Evolutionary conservation across 2,797 vertebrate species (phyloP), one percentile per base, ranked within the genome.

Genomic region (Epinephelus malabaricus): DNA sequence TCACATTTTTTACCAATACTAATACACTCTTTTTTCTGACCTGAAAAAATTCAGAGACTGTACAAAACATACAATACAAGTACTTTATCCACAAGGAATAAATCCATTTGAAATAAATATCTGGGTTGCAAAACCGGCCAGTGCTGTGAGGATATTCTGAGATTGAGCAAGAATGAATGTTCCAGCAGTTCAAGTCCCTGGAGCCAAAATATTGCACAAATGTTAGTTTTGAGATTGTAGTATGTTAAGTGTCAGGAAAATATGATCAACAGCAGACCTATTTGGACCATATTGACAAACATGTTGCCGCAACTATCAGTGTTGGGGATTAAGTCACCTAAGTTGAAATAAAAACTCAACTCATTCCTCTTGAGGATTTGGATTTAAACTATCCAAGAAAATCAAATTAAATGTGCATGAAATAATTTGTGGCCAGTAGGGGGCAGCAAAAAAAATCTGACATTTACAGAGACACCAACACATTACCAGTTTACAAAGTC

Each of bases 381-480:
- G 13, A 18, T 54, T 23, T 50, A 34, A n/a, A 2, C 3, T 34
- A 19, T 40, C 14, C 5, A 21, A 46, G 10, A 18, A 45, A 58
- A 56, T 12, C 4, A 11, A 25, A 25, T 60, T 17, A 11, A 34
- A 30, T 46, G 3, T 19, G 12, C 13, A 19, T 65, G 0, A 50
- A 62, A 54, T 27, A 1, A 38, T 83, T 27, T 84, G 2, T 72
- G 47, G 34, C 76, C 89, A 87, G 65, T 74, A 58, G 81, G 27
- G 64, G 79, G 79, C 77, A 86, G 54, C 49, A 77, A 27, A 30
- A 47, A 50, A n/a, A 50, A 1, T 17, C 13, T n/a, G 34, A 19
- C 19, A 46, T 63, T 70, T 21, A 50, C 21, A 45, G 49, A 73
- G 21, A 69, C 23, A 14, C 11, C 6, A 9, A 38, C 50, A 12